A percentile compares a stretch with the other conserved stretches of the same genome.
Evolutionary conservation across 2,113 vertebrate species (phyloP).

Genomic region (Tragulus kanchil): DNA sequence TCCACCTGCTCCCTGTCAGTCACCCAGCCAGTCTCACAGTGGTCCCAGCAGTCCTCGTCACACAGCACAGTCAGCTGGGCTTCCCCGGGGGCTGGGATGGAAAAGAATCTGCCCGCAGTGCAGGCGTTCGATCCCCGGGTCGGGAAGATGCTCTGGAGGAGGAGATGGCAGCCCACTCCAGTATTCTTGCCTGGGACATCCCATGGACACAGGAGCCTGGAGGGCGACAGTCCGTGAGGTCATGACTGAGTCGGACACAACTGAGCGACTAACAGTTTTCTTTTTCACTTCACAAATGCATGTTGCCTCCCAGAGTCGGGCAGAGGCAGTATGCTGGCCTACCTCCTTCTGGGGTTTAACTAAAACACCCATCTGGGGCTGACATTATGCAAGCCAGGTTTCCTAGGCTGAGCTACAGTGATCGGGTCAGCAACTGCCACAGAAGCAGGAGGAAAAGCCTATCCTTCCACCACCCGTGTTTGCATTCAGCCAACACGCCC

Average conservation of each 20-base stretch:
- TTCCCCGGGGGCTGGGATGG: background rate
- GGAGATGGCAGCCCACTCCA: background rate
- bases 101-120: background rate
- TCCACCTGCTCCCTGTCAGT: background rate
- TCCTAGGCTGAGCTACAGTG: background rate
- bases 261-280: background rate
- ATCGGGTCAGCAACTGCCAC: background rate
- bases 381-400: background rate
- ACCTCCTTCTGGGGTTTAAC: background rate
- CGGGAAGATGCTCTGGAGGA: background rate
- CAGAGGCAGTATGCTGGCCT: background rate
- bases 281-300: background rate
- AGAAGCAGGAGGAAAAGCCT: background rate
- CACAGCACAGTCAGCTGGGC: background rate
- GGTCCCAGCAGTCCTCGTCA: background rate
- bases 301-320: background rate
- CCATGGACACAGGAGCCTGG: background rate
- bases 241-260: background rate
- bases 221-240: background rate
- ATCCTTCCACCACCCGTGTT: background rate
- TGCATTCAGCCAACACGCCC: background rate
- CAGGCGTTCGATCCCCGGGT: background rate
- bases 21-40: background rate
- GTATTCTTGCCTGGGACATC: background rate
- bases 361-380: background rate